A percentile compares a stretch with the other conserved stretches of the same genome.
Conservation (phyloP, 1,140 invertebrate genomes). For the Platyura marginata region DNA sequence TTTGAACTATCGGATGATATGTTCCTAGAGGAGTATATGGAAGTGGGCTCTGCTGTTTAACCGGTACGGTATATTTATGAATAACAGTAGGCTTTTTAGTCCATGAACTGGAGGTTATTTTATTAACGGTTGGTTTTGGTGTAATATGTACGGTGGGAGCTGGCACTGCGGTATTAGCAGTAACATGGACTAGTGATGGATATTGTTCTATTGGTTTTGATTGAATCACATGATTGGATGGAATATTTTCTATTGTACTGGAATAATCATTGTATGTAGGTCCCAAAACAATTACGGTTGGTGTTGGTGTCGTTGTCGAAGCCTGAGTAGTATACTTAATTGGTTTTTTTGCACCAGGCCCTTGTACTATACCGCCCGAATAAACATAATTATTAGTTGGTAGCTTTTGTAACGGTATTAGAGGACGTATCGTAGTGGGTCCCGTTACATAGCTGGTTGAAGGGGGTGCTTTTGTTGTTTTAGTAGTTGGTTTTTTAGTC, state of each 20-base stretch:
- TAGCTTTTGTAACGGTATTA: constrained; percentile 9
- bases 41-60: constrained; percentile 31
- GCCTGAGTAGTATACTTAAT: constrained; percentile 4
- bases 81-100: background rate
- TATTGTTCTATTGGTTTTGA: constrained; percentile 6
- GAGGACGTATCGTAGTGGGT: constrained; percentile 22
- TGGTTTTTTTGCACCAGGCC: background rate
- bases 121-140: constrained; percentile 33
- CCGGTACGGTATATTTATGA: constrained; percentile 5
- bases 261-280: constrained; percentile 6
- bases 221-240: background rate
- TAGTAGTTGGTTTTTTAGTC: background rate
- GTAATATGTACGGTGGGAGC: constrained; percentile 35
- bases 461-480: constrained; percentile 18
- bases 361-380: constrained; percentile 7
- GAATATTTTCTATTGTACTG: background rate
- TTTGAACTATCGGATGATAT: constrained; percentile 11
- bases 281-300: background rate
- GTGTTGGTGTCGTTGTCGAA: background rate
- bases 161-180: constrained; percentile 25
- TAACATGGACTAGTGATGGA: constrained; percentile 11
- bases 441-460: constrained; percentile 38
- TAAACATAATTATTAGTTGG: constrained; percentile 17
- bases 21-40: constrained; percentile 26
- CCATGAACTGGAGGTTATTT: constrained; percentile 9